Base-by-base conservation (phyloP, 2,797 vertebrate species). In the Sarcoramphus papa region DNA sequence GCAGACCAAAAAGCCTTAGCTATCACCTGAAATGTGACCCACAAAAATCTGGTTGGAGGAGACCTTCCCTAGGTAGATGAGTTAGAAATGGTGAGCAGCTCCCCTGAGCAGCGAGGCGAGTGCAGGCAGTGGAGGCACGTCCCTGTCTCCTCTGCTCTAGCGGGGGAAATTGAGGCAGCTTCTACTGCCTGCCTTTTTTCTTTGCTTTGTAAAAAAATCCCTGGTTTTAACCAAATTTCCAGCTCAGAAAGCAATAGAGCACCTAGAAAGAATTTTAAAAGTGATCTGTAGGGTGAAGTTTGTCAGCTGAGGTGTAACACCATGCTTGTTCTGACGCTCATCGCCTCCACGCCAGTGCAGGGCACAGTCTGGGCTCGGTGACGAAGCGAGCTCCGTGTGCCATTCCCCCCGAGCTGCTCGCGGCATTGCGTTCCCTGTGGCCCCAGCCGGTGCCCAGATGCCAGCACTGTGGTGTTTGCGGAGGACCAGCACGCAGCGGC, bases 161-260 rank as follows among this genome's bases (percentile, higher is more conserved):
- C 2, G 4, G 82, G 63, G 60, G 64, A 28, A 82, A 68, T 6
- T 9, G 53, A 68, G 76, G 88, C 88, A 93, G 79, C 82, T 93
- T 77, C 90, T 85, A 41, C 85, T 95, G 93, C 92, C 88, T 90
- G 77, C 69, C n/a, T 88, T 87, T 76, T 78, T 86, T 30, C 56
- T 92, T 94, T 84, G 72, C 76, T 92, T 95, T 90, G 68, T 92
- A 86, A 83, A 93, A 93, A 48, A 48, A 57, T 45, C 59, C 90
- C 45, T 76, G 47, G 8, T 63, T 93, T 92, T 68, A 83, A 75
- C n/a, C 83, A 50, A 48, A 67, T 72, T 90, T 69, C 64, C 69
- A 72, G 48, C 85, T 95, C 62, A 30, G 68, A 92, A 90, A 70
- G 17, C 43, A 63, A n/a, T 0, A 73, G 35, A 91, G 60, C 19